Evolutionary conservation across 2,113 vertebrate genomes (phyloP).

Genomic region (Climacteris rufus): DNA sequence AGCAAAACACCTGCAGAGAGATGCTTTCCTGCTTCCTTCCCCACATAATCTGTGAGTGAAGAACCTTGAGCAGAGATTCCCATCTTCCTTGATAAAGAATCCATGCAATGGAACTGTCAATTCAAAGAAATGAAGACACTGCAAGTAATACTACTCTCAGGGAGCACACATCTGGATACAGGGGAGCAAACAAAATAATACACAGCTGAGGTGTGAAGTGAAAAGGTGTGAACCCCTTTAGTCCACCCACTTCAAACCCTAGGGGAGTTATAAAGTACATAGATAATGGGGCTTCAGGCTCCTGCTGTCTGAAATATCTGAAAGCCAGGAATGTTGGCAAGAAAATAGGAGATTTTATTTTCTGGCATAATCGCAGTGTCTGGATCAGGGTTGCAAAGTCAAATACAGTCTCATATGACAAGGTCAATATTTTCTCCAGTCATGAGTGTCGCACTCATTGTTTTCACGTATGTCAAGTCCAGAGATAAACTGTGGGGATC

Average conservation of each 20-base stretch:
- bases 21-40: background rate
- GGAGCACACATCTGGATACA: background rate
- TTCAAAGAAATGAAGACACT: background rate
- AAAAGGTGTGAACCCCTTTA: background rate
- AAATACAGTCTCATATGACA: background rate
- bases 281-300: background rate
- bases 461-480: background rate
- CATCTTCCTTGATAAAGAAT: background rate
- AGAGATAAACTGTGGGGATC: background rate
- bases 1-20: background rate
- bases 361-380: background rate
- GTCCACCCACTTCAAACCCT: background rate
- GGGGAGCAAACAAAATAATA: background rate
- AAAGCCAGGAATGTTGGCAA: background rate
- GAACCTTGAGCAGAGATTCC: background rate
- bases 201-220: background rate
- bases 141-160: background rate
- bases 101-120: accelerated
- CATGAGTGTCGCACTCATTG: accelerated
- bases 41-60: background rate
- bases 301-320: background rate
- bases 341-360: background rate
- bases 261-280: background rate
- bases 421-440: background rate
- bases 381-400: background rate